Percentiles rank a stretch among this genome's conserved stretches.
These are phyloP conservation scores for Drosophila ambigua DNA, from an alignment of 1,140 invertebrate genomes.

Conservation along the genomic window DNA sequence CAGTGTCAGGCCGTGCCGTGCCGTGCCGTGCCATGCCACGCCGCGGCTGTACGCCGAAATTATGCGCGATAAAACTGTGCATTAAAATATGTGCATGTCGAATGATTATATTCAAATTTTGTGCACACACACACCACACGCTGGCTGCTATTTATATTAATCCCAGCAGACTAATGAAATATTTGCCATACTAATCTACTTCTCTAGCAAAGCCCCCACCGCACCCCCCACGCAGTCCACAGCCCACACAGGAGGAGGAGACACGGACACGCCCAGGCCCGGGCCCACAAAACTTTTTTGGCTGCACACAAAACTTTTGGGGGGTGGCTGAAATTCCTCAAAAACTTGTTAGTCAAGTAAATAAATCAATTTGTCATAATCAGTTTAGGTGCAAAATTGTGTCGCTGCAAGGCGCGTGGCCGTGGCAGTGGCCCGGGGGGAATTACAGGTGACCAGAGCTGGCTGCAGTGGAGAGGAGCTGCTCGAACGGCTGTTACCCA, in stretches of 20 bases:
- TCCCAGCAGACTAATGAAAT: constrained; percentile 64
- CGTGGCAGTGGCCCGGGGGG: neutral
- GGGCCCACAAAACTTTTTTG: constrained; percentile 55
- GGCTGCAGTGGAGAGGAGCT: neutral
- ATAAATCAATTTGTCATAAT: constrained; percentile 84
- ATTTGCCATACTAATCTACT: constrained; percentile 69
- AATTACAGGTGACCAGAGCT: constrained; percentile 1
- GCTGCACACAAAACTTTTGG: constrained; percentile 68
- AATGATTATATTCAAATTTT: constrained; percentile 79
- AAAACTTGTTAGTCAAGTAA: constrained; percentile 83
- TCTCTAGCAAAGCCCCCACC: neutral
- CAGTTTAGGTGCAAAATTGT: constrained; percentile 81
- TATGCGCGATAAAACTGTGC: constrained; percentile 69
- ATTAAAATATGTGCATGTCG: constrained; percentile 63
- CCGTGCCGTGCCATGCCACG: neutral
- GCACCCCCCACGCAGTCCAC: neutral
- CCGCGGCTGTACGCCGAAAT: constrained; percentile 36
- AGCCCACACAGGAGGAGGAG: neutral
- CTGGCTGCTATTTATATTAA: constrained; percentile 67
- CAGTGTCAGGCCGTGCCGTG: constrained; percentile 10
- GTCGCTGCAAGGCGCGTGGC: constrained; percentile 60
- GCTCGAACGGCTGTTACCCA: constrained; percentile 9
- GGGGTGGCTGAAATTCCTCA: constrained; percentile 53
- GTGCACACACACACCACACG: constrained; percentile 8
- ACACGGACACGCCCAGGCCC: too few relatives aligned